Evolutionary conservation across 1,140 invertebrate genomes (phyloP), one percentile per base, ranked within the genome.

Genomic region (Drosophila mauritiana): DNA sequence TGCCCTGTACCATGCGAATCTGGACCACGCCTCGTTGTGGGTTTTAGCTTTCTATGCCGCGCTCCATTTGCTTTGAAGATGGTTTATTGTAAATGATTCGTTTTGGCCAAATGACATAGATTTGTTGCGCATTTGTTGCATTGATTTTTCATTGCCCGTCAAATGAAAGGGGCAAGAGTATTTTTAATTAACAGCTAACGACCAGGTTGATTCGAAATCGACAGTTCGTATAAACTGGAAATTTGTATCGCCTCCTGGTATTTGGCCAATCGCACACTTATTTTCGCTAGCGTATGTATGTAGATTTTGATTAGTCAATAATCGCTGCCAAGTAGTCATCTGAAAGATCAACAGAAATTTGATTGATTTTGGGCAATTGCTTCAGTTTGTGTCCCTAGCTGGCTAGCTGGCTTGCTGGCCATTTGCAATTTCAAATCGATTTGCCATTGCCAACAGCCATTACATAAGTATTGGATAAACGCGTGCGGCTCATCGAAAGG

Each of bases 41-140:
- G 68, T 73, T 61, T 67, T 65, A 63, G 51, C 45, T 65, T 78
- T 81, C 72, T 61, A 36, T 91, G 72, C 54, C 36, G 49, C 77
- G 90, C 82, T 86, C 78, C 78, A 91, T 91, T 91, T 90, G 76
- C 59, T 80, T 85, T 85, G 82, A 90, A 90, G 86, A 91, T 85
- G 82, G 77, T 88, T 91, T 82, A 78, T 84, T 84, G 74, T 85
- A 91, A 91, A 91, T 91, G 90, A 91, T 88, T 83, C 90, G 90
- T 90, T 90, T 78, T 88, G 73, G 59, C 78, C 86, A 90, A 88
- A 86, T 81, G 84, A 76, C 68, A 91, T 77, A 74, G 82, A 67
- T 89, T 78, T 70, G 79, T 73, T 54, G 75, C 65, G 65, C 86
- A 83, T 86, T 90, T 86, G 88, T 88, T 73, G 83, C 88, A 84